A percentile compares a stretch with the other conserved stretches of the same genome.
Evolutionary conservation across 2,113 vertebrate genomes (phyloP).

Genomic region (Microcebus jonahi): DNA sequence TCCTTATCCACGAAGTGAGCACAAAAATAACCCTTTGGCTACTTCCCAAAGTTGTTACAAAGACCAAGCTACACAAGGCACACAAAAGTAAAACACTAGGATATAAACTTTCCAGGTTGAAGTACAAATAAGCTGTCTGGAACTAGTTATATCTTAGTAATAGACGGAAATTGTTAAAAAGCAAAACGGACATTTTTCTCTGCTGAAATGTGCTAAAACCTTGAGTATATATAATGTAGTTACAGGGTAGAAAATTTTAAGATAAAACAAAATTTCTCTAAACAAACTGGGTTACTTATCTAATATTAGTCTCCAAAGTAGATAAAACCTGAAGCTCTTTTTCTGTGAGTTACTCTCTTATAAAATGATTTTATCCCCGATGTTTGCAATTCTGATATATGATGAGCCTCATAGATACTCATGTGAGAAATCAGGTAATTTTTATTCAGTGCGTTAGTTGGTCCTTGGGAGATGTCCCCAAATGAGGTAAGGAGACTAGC

Average conservation of each 20-base stretch:
- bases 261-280: neutral
- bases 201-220: neutral
- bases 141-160: neutral
- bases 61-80: neutral
- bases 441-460: neutral
- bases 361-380: neutral
- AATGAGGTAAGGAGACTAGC: neutral
- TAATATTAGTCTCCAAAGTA: neutral
- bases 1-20: slow-evolving; percentile 16
- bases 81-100: neutral
- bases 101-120: neutral
- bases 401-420: neutral
- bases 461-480: neutral
- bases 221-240: neutral
- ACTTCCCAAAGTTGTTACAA: neutral
- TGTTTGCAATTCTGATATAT: neutral
- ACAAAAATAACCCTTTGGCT: neutral
- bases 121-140: neutral
- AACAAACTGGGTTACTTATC: neutral
- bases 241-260: neutral
- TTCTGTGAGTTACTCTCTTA: neutral
- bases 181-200: slow-evolving; percentile 7
- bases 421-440: neutral
- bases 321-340: neutral
- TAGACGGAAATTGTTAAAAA: neutral